Percentiles rank a stretch among this genome's conserved stretches.
Evolutionary conservation across 2,888 invertebrate species (phyloP).

Genomic region (Beris chalybata): DNA sequence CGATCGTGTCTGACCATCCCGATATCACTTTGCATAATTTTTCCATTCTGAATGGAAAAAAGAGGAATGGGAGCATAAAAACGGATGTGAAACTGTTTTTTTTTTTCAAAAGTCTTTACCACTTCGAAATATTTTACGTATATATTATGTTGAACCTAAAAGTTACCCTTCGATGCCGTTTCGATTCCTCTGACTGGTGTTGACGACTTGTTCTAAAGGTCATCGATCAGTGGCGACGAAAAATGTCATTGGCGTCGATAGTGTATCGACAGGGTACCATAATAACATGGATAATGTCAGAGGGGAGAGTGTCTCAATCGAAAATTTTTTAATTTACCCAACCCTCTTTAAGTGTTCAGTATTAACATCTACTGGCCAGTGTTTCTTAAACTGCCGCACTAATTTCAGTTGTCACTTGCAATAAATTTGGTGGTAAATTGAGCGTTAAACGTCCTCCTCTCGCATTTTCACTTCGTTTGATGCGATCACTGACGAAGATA

Average conservation of each 20-base stretch:
- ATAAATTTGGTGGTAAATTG: conserved; percentile 49
- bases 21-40: conserved; percentile 37
- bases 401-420: conserved; percentile 42
- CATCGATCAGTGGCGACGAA: conserved; percentile 1
- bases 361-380: too few species aligned
- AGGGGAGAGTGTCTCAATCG: too few species aligned
- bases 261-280: too few species aligned
- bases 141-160: neutral
- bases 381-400: conserved; percentile 7
- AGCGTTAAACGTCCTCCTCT: conserved; percentile 46
- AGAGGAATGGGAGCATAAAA: neutral
- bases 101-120: neutral
- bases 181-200: neutral
- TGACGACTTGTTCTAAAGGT: neutral
- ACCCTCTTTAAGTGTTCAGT: too few species aligned
- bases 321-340: too few species aligned
- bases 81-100: conserved; percentile 3
- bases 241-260: too few species aligned
- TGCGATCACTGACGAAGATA: too few species aligned
- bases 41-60: conserved; percentile 13
- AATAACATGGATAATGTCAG: too few species aligned
- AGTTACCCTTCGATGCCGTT: neutral
- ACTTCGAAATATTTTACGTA: neutral
- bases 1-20: conserved; percentile 46
- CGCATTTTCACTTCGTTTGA: conserved; percentile 38